Evolutionary conservation across 2,113 vertebrate species (phyloP).

Genomic region (Scomber colias): DNA sequence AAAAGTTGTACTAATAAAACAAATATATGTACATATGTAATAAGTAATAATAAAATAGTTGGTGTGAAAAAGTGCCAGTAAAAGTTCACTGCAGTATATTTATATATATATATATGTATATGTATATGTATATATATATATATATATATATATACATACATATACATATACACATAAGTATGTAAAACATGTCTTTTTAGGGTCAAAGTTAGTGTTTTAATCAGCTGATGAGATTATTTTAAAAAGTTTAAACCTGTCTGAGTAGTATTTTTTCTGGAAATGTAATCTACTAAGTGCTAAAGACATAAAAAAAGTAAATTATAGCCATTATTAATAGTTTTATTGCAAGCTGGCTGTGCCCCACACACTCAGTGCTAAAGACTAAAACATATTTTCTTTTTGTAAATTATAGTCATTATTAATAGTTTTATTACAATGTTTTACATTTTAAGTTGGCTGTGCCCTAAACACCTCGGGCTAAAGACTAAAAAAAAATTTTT

Average conservation of each 20-base stretch:
- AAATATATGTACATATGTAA: too few relatives aligned
- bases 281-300: not conserved
- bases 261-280: not conserved
- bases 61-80: too few relatives aligned
- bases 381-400: not conserved
- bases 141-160: too few relatives aligned
- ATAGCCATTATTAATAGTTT: too few relatives aligned
- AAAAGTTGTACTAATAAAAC: too few relatives aligned
- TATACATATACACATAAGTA: too few relatives aligned
- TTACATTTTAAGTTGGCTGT: slow-evolving; percentile 24
- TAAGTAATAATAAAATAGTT: too few relatives aligned
- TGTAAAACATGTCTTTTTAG: not conserved
- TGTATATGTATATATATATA: too few relatives aligned
- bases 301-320: not conserved
- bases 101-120: too few relatives aligned
- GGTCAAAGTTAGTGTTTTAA: not conserved
- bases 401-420: not conserved
- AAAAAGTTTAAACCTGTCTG: not conserved
- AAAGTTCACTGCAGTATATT: too few relatives aligned
- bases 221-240: not conserved
- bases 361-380: too few relatives aligned
- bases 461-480: not conserved
- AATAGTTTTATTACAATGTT: not conserved
- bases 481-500: not conserved
- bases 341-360: too few relatives aligned